Evolutionary conservation across 2,888 invertebrate species (phyloP).

Genomic region (Gisinianus flammeolus): DNA sequence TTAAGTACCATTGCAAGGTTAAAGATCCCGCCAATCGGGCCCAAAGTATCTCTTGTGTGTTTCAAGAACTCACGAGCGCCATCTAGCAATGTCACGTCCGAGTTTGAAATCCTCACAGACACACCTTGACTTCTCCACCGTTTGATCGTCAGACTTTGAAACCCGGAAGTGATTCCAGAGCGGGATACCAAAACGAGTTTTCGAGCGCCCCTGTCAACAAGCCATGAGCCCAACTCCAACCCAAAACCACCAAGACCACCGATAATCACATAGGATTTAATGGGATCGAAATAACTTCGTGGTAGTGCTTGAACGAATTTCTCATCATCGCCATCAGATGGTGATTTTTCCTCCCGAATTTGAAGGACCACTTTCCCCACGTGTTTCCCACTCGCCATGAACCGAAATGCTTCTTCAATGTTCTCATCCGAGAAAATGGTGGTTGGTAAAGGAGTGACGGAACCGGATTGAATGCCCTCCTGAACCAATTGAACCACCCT

Average conservation of each 20-base stretch:
- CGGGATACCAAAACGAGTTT: slow-evolving; percentile 37
- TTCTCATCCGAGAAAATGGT: slow-evolving; percentile 71
- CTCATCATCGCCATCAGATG: slow-evolving; percentile 38
- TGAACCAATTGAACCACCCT: slow-evolving; percentile 66
- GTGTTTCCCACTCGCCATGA: too few species aligned
- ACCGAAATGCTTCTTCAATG: slow-evolving; percentile 75
- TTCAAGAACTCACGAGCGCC: slow-evolving; percentile 7
- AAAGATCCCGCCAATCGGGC: slow-evolving; percentile 83
- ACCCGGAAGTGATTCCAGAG: slow-evolving; percentile 34
- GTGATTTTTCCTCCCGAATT: background rate
- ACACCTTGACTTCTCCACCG: slow-evolving; percentile 15
- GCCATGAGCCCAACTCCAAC: slow-evolving; percentile 34
- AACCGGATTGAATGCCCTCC: slow-evolving; percentile 71
- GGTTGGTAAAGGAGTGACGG: slow-evolving; percentile 72
- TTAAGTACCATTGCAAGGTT: slow-evolving; percentile 77
- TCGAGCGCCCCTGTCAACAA: slow-evolving; percentile 7
- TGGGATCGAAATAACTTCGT: slow-evolving; percentile 66
- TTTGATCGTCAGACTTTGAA: slow-evolving; percentile 28
- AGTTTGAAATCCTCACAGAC: background rate
- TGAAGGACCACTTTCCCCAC: too few species aligned
- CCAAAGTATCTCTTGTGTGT: slow-evolving; percentile 65
- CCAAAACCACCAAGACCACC: slow-evolving; percentile 63
- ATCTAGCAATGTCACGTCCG: background rate
- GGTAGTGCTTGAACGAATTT: slow-evolving; percentile 62
- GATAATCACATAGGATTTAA: slow-evolving; percentile 65